Percentiles rank a stretch among this genome's conserved stretches.
phyloP scores from a whole-genome alignment of 2,888 invertebrate genomes.

The Halocaridina rubra region DNA sequence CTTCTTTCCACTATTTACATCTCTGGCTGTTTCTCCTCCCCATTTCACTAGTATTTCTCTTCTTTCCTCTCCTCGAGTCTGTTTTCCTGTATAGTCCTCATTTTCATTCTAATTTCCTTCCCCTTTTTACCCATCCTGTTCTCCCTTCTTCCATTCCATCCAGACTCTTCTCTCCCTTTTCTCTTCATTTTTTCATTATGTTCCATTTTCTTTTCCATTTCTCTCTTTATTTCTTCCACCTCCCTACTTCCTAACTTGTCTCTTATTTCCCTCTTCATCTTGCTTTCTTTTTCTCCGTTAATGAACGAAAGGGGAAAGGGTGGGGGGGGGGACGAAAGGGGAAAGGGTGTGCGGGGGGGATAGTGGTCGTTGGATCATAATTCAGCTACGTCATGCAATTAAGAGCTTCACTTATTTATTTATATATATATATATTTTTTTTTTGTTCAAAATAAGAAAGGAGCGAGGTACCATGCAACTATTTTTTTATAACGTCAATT shows the following conservation, averaged over 20 bases:
- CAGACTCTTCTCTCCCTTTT: background rate
- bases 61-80: background rate
- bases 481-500: too few relatives aligned
- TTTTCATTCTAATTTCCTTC: background rate
- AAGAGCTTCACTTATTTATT: too few relatives aligned
- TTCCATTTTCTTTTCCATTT: background rate
- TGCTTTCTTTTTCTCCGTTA: background rate
- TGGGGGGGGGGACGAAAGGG: too few relatives aligned
- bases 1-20: background rate
- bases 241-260: background rate
- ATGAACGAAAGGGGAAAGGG: too few relatives aligned
- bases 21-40: background rate
- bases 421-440: too few relatives aligned
- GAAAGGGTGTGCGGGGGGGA: too few relatives aligned
- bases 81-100: background rate
- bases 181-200: background rate
- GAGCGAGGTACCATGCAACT: too few relatives aligned
- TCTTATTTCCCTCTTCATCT: background rate
- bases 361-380: too few relatives aligned
- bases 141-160: background rate
- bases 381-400: too few relatives aligned
- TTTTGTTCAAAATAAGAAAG: too few relatives aligned
- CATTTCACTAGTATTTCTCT: background rate
- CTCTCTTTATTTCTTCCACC: background rate
- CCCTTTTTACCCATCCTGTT: background rate